A percentile compares a stretch with the other conserved stretches of the same genome.
Conservation (phyloP, 2,888 invertebrate genomes). For the Drosophila limbata region DNA sequence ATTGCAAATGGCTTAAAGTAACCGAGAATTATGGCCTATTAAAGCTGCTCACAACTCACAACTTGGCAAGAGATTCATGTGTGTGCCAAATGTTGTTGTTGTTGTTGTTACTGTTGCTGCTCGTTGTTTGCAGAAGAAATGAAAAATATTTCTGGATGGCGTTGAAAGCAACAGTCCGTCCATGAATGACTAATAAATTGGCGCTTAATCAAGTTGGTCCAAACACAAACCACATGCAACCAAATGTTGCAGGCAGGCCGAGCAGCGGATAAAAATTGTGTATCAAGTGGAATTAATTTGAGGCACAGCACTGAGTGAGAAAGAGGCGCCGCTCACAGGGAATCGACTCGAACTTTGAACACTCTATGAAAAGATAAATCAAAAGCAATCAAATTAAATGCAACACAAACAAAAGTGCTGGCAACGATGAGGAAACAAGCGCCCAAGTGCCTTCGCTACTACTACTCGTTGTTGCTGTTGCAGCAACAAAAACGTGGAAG, state of each 20-base stretch:
- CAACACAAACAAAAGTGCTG: slow-evolving; percentile 58
- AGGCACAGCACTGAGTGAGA: slow-evolving; percentile 29
- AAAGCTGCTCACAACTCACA: slow-evolving; percentile 35
- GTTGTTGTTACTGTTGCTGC: not conserved
- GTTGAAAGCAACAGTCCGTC: slow-evolving; percentile 65
- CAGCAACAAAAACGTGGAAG: slow-evolving; percentile 50
- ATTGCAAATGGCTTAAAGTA: slow-evolving; percentile 46
- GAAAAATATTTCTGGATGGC: slow-evolving; percentile 73
- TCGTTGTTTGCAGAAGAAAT: slow-evolving; percentile 42
- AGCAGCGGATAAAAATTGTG: slow-evolving; percentile 50
- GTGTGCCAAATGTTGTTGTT: slow-evolving; percentile 31
- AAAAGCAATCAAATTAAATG: slow-evolving; percentile 82
- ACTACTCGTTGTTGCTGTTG: slow-evolving; percentile 31
- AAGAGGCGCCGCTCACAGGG: slow-evolving; percentile 35
- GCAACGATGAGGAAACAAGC: slow-evolving; percentile 43
- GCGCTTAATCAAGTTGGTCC: slow-evolving; percentile 72
- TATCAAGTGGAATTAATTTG: slow-evolving; percentile 73
- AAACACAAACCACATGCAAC: slow-evolving; percentile 49
- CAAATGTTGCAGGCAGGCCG: slow-evolving; percentile 35
- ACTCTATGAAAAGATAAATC: slow-evolving; percentile 69
- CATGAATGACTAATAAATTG: slow-evolving; percentile 76
- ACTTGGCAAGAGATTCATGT: slow-evolving; percentile 30
- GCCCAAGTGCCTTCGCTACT: slow-evolving; percentile 57
- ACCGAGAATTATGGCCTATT: slow-evolving; percentile 27
- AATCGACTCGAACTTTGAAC: slow-evolving; percentile 19